A percentile compares a stretch with the other conserved stretches of the same genome.
Evolutionary conservation across 2,888 invertebrate genomes (phyloP).

Genomic region (Ptychoptera albimana): DNA sequence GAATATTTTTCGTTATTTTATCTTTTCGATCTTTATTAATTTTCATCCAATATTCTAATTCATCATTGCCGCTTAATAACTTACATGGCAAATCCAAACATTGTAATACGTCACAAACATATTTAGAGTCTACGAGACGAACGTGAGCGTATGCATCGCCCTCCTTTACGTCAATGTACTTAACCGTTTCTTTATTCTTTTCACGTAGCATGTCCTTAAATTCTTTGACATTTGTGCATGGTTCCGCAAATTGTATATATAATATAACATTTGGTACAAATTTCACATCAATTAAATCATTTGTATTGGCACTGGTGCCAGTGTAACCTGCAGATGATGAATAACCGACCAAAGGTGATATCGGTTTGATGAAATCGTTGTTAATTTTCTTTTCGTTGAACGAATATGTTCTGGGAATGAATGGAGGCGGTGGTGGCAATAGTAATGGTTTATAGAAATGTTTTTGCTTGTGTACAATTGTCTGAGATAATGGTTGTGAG

Average conservation of each 20-base stretch:
- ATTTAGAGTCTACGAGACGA: slow-evolving; percentile 40
- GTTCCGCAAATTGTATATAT: slow-evolving; percentile 47
- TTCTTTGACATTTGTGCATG: slow-evolving; percentile 47
- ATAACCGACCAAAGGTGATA: too few relatives aligned
- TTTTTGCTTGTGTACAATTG: too few relatives aligned
- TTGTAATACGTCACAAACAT: slow-evolving; percentile 26
- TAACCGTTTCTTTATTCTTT: neutral
- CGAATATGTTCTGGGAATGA: too few relatives aligned
- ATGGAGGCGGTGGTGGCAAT: neutral
- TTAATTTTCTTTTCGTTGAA: too few relatives aligned
- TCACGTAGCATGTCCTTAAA: slow-evolving; percentile 36
- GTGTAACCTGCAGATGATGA: too few relatives aligned
- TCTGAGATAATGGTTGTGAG: too few relatives aligned
- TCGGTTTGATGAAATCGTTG: too few relatives aligned
- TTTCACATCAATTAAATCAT: slow-evolving; percentile 25
- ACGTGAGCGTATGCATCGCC: slow-evolving; percentile 50
- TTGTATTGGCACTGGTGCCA: slow-evolving; percentile 13
- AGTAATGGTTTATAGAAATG: too few relatives aligned
- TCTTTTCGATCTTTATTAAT: slow-evolving; percentile 40
- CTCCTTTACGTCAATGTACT: slow-evolving; percentile 67
- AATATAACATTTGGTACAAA: slow-evolving; percentile 51
- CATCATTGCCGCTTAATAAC: slow-evolving; percentile 46
- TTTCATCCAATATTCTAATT: slow-evolving; percentile 65
- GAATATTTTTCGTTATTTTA: slow-evolving; percentile 24
- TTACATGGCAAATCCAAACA: slow-evolving; percentile 24